These are phyloP conservation scores for Hemaris fuciformis DNA, from an alignment of 2,888 invertebrate species.

Conservation along the genomic window DNA sequence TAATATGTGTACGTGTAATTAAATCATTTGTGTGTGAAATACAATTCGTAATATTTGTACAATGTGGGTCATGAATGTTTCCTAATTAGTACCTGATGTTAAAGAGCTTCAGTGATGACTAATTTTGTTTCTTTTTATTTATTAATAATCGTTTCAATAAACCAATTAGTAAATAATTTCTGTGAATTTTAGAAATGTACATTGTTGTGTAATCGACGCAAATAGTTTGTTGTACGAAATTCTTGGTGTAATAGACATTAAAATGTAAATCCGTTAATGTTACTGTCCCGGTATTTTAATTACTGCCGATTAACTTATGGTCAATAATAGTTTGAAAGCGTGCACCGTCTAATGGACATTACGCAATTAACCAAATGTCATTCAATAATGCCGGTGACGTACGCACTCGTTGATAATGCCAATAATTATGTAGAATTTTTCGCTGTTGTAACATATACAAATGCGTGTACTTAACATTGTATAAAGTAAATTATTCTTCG, in stretches of 20 bases:
- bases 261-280: slow-evolving; percentile 13
- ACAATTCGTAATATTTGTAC: not conserved
- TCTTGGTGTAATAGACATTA: slow-evolving; percentile 13
- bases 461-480: not conserved
- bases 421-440: slow-evolving; percentile 14
- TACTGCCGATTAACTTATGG: slow-evolving; percentile 26
- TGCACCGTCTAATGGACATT: slow-evolving; percentile 35
- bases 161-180: not conserved
- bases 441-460: not conserved
- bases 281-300: slow-evolving; percentile 26
- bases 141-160: not conserved
- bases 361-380: slow-evolving; percentile 28
- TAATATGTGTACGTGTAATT: not conserved
- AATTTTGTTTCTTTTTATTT: not conserved
- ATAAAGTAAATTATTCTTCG: slow-evolving; percentile 1
- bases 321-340: slow-evolving; percentile 38
- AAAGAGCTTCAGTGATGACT: not conserved
- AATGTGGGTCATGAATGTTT: not conserved
- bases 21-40: not conserved
- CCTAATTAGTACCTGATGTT: not conserved
- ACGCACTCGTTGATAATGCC: slow-evolving; percentile 14
- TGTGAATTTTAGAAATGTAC: slow-evolving; percentile 1
- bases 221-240: slow-evolving; percentile 20
- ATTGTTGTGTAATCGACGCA: not conserved
- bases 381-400: slow-evolving; percentile 24